Evolutionary conservation across 1,140 invertebrate genomes (phyloP), one percentile per base, ranked within the genome.

Genomic region (Dinoponera quadriceps): DNA sequence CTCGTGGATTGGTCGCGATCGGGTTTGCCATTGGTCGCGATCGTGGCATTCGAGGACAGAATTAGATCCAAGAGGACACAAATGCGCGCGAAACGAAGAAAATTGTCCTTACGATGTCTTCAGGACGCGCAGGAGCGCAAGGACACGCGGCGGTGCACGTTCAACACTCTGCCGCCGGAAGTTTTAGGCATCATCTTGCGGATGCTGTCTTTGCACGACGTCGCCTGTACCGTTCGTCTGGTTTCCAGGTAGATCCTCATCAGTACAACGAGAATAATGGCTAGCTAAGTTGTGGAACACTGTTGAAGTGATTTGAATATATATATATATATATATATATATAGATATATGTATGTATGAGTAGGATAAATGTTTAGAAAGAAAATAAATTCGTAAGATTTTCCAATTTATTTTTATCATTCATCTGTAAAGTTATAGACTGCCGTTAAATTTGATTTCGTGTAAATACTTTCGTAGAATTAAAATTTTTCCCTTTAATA

Each of bases 91-190:
- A 87, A 92, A 57, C 82, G 90, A 14, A 86, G 51, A 0, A 92
- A 65, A 73, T 20, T 85, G 29, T 84, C 84, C 11, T 62, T 78
- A n/a, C 71, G 20, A 87, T 85, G 68, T 38, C 57, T 63, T 25
- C 84, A 75, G 13, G 38, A 66, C 22, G 11, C 29, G 27, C 44
- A 49, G 85, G 51, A 48, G 80, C 1, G 13, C 29, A 44, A 54
- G 33, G 13, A 20, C 33, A 63, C 25, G 25, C 44, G 20, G 25
- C 44, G 20, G 7, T 72, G 78, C 33, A 90, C 85, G 14, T 73
- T 94, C 44, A 92, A 94, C 9, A 89, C 69, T 5, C 85, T 94
- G 25, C 94, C 94, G 1, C 92, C 92, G 5, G 94, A 94, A 88
- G 83, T 94, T 16, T 63, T 94, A n/a, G 91, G 94, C 69, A 92